Evolutionary conservation across 2,797 vertebrate genomes (phyloP), one percentile per base, ranked within the genome.

Genomic region (Morus bassanus): DNA sequence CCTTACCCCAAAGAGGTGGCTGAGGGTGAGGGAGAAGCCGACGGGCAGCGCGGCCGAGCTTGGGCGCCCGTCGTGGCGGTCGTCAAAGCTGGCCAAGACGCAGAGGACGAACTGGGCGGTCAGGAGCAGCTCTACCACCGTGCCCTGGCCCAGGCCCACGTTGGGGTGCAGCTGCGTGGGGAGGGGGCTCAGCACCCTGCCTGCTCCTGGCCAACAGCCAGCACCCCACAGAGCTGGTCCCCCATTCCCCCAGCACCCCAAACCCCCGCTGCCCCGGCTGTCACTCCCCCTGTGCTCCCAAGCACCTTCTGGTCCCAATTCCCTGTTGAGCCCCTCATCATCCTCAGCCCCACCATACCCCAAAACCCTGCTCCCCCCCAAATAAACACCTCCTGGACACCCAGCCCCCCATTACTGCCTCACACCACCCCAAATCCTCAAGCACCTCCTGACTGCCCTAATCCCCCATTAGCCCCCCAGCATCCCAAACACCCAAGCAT

Each of bases 1-100:
- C 28, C 96, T 99, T 98, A 99, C 99, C 98, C 99, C 99, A 93
- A 99, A 98, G 92, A 99, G 98, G 94, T 99, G 99, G 60, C 99
- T 99, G 39, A 99, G 97, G 79, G 99, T 98, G 91, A 99, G 98
- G 33, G 99, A 99, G 96, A 99, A 99, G 96, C 99, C 99, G n/a
- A 99, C 98, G 73, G 99, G 99, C 84, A 99, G 97, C 24, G 99
- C 99, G 13, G 99, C 98, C 7, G 98, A 99, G 85, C 98, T 98
- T 82, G 99, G 75, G 65, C 98, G 99, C 50, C 99, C 99, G 33
- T 99, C 99, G 35, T 98, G 98, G 80, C 99, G 98, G 92, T 99
- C 98, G 11, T 99, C 99, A 1, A 98, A 99, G 53, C 99, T 99
- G n/a, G 99, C 98, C 45, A 99, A 98, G 97, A 99, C 97, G 97